Evolutionary conservation across 2,797 vertebrate species (phyloP).

Genomic region (Rhinoraja longicauda): DNA sequence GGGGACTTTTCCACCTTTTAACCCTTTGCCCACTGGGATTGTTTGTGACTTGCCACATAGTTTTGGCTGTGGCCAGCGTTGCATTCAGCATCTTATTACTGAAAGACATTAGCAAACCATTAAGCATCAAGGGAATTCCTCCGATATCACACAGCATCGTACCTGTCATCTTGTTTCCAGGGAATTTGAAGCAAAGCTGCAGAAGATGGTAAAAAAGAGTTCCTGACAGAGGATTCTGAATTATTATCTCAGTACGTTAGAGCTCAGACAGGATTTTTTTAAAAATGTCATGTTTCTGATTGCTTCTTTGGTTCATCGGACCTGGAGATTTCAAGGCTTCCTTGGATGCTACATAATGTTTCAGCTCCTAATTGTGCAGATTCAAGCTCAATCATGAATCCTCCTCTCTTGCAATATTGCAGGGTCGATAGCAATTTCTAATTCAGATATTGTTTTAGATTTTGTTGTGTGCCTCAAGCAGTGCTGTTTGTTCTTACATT

Average conservation of each 20-base stretch:
- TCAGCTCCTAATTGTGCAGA: background rate
- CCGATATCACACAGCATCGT: background rate
- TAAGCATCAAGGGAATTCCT: background rate
- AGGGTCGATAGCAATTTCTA: background rate
- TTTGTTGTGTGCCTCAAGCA: background rate
- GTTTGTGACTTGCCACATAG: too few species aligned
- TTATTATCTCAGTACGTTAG: background rate
- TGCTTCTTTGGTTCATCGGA: too few species aligned
- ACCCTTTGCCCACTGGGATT: background rate
- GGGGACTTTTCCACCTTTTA: background rate
- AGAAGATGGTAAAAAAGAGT: background rate
- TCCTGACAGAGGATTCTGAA: background rate
- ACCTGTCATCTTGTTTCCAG: background rate
- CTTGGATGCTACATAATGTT: constrained; percentile 5
- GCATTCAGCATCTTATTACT: background rate
- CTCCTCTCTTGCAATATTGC: background rate
- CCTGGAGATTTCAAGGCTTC: too few species aligned
- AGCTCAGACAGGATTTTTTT: background rate
- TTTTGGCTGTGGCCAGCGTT: background rate
- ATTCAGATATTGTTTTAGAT: too few species aligned
- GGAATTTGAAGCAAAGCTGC: background rate
- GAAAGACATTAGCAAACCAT: too few species aligned
- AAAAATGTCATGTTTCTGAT: background rate
- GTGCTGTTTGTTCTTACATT: background rate
- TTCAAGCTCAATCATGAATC: background rate